These are phyloP conservation scores for Limnodromus scolopaceus DNA, from an alignment of 2,797 vertebrate species.

Conservation along the genomic window DNA sequence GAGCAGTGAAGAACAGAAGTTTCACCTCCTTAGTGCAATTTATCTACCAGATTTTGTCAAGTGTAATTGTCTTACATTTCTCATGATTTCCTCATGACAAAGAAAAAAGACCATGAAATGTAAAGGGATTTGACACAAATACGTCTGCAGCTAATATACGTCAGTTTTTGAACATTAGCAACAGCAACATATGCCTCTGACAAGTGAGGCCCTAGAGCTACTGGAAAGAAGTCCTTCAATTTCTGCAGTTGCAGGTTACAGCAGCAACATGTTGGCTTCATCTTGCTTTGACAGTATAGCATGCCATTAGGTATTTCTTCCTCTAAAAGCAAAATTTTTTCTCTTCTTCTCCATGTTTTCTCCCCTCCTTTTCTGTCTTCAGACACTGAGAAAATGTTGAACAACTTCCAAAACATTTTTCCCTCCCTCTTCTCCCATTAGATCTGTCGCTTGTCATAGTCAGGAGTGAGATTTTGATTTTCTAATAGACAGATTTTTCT, in stretches of 20 bases:
- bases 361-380: not conserved
- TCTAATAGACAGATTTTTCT: conserved; percentile 36
- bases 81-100: not conserved
- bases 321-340: conserved; percentile 3
- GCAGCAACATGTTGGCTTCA: not conserved
- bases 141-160: not conserved
- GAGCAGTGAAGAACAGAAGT: not conserved
- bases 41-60: not conserved
- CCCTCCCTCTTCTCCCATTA: not conserved
- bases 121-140: not conserved
- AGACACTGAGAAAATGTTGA: not conserved
- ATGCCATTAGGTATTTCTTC: not conserved
- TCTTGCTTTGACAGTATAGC: not conserved
- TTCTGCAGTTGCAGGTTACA: not conserved
- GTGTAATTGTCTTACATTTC: not conserved
- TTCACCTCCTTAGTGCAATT: not conserved
- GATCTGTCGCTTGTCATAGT: not conserved
- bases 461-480: conserved; percentile 2
- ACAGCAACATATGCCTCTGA: conserved; percentile 3
- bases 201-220: conserved; percentile 21
- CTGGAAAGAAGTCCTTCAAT: not conserved
- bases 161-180: not conserved
- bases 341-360: not conserved
- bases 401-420: not conserved
- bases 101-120: not conserved